phyloP scores from a whole-genome alignment of 2,888 invertebrate species.

The Plagiodera versicolora region DNA sequence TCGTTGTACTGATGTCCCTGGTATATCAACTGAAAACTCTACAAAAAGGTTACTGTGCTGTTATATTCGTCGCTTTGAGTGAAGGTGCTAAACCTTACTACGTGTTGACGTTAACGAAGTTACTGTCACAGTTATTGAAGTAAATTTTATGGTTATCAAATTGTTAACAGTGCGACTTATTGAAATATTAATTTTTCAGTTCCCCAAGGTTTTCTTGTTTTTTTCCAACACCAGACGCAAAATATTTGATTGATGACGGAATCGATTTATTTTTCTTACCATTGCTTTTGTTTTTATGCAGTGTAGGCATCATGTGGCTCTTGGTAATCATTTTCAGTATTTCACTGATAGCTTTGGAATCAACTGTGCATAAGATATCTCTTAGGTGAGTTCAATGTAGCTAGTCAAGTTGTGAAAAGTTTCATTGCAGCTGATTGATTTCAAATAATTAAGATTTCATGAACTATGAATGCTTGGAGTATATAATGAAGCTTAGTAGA shows the following conservation, averaged over 20 bases:
- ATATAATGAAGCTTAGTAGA: too few relatives aligned
- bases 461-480: too few relatives aligned
- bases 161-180: constrained; percentile 11
- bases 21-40: constrained; percentile 58
- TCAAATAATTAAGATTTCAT: too few relatives aligned
- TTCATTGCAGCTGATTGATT: too few relatives aligned
- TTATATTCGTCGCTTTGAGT: constrained; percentile 62
- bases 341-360: constrained; percentile 68
- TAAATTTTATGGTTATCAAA: constrained; percentile 46
- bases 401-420: too few relatives aligned
- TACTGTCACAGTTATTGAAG: constrained; percentile 56
- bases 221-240: constrained; percentile 45
- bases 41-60: constrained; percentile 44
- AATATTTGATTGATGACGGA: constrained; percentile 45
- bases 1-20: constrained; percentile 64
- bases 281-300: constrained; percentile 64
- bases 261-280: constrained; percentile 58
- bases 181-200: constrained; percentile 9
- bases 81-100: constrained; percentile 64
- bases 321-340: constrained; percentile 59
- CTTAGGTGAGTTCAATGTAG: constrained; percentile 61
- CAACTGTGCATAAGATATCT: constrained; percentile 67
- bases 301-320: constrained; percentile 63
- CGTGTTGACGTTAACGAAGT: constrained; percentile 57
- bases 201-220: constrained; percentile 14